These are phyloP conservation scores for Geophilus truncorum DNA, from an alignment of 2,888 invertebrate species.

Conservation along the genomic window DNA sequence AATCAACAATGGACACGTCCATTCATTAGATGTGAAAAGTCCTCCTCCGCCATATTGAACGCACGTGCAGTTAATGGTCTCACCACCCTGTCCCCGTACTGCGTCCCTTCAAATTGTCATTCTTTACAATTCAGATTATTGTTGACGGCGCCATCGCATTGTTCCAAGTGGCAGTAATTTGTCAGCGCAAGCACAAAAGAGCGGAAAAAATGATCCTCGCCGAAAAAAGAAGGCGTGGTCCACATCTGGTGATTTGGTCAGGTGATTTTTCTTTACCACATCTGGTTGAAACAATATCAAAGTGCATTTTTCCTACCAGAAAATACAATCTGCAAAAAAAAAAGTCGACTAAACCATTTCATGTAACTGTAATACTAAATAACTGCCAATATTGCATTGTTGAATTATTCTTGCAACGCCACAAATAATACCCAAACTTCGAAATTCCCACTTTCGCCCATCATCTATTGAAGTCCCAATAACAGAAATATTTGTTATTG, in stretches of 20 bases:
- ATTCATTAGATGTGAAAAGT: slow-evolving; percentile 12
- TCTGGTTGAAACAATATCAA: not conserved
- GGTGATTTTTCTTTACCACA: slow-evolving; percentile 8
- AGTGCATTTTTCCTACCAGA: no score
- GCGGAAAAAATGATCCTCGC: slow-evolving; percentile 10
- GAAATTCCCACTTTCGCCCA: no score
- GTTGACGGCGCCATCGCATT: slow-evolving; percentile 16
- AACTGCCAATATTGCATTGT: no score
- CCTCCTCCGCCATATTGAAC: not conserved
- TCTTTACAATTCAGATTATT: slow-evolving; percentile 16
- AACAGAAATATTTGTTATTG: no score
- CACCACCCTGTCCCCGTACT: not conserved
- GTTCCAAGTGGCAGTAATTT: slow-evolving; percentile 20
- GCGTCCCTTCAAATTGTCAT: slow-evolving; percentile 16
- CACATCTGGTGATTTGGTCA: slow-evolving; percentile 16
- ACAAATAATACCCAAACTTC: no score
- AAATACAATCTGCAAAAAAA: no score
- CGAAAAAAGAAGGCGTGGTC: slow-evolving; percentile 6
- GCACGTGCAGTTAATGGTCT: slow-evolving; percentile 2
- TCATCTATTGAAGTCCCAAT: no score
- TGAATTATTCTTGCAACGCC: no score
- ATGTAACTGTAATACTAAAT: no score
- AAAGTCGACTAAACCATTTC: no score
- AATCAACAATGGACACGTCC: slow-evolving; percentile 15
- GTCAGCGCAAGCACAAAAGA: not conserved